phyloP scores from a whole-genome alignment of 1,140 invertebrate genomes.

The Cyclina sinensis region DNA sequence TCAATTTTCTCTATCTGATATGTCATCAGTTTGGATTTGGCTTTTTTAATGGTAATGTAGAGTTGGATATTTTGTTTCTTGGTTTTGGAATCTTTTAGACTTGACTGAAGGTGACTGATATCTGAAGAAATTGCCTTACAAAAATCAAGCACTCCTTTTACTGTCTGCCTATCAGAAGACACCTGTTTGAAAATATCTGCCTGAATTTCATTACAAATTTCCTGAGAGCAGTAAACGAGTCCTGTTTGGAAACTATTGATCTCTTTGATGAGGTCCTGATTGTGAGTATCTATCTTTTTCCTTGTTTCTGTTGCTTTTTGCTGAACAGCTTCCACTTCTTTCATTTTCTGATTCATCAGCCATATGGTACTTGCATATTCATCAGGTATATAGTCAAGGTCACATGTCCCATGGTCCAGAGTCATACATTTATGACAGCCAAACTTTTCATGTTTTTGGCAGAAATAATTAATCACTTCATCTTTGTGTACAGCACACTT shows the following conservation, averaged over 20 bases:
- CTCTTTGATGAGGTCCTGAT: not conserved
- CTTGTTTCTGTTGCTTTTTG: not conserved
- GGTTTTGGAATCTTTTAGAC: not conserved
- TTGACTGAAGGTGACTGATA: not conserved
- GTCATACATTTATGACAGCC: not conserved
- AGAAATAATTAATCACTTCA: not conserved
- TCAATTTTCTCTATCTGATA: not conserved
- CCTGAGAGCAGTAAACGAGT: not conserved
- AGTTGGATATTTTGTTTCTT: not conserved
- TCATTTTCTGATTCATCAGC: not conserved
- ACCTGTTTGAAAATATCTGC: not conserved
- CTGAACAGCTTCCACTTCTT: not conserved
- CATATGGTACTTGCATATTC: not conserved
- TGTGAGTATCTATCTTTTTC: not conserved
- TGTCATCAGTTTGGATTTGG: not conserved
- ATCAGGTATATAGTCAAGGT: not conserved
- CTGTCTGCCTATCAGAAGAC: not conserved
- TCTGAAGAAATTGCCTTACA: not conserved
- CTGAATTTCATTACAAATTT: not conserved
- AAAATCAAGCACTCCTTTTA: not conserved
- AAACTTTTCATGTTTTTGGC: not conserved
- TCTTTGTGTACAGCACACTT: not conserved
- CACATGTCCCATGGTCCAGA: not conserved
- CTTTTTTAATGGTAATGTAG: not conserved
- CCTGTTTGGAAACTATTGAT: not conserved